Evolutionary conservation across 1,140 invertebrate genomes (phyloP).

Genomic region (Calliopsis andreniformis): DNA sequence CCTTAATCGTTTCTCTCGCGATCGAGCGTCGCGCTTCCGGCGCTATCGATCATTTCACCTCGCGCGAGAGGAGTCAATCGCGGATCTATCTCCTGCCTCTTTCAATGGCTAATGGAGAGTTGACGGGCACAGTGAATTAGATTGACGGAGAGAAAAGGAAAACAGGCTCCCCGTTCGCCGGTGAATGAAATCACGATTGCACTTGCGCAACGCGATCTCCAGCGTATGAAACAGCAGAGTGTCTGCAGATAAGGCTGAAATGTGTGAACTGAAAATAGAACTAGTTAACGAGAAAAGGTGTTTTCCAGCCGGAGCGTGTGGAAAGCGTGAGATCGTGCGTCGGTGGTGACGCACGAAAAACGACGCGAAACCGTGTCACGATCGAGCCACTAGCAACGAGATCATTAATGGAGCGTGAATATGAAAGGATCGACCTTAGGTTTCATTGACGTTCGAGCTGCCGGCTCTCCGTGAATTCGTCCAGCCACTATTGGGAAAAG

Average conservation of each 20-base stretch:
- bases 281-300: too few relatives aligned
- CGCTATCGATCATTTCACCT: slow-evolving; percentile 36
- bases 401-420: slow-evolving; percentile 55
- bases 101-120: too few relatives aligned
- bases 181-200: slow-evolving; percentile 38
- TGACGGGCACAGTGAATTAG: slow-evolving; percentile 31
- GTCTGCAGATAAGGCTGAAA: slow-evolving; percentile 27
- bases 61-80: too few relatives aligned
- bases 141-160: slow-evolving; percentile 36
- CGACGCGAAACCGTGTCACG: slow-evolving; percentile 40
- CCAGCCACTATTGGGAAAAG: background rate
- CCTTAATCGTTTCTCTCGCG: slow-evolving; percentile 29
- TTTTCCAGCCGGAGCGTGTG: background rate
- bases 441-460: slow-evolving; percentile 38
- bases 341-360: slow-evolving; percentile 46
- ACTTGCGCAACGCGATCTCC: slow-evolving; percentile 1
- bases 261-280: slow-evolving; percentile 27
- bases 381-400: slow-evolving; percentile 32
- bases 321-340: slow-evolving; percentile 42
- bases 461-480: background rate
- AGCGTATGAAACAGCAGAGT: background rate
- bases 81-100: too few relatives aligned
- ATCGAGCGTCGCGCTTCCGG: slow-evolving; percentile 26
- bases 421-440: slow-evolving; percentile 50
- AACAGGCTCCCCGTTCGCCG: background rate